Conservation (phyloP, 1,140 invertebrate species). For the Sycophila sp. region DNA sequence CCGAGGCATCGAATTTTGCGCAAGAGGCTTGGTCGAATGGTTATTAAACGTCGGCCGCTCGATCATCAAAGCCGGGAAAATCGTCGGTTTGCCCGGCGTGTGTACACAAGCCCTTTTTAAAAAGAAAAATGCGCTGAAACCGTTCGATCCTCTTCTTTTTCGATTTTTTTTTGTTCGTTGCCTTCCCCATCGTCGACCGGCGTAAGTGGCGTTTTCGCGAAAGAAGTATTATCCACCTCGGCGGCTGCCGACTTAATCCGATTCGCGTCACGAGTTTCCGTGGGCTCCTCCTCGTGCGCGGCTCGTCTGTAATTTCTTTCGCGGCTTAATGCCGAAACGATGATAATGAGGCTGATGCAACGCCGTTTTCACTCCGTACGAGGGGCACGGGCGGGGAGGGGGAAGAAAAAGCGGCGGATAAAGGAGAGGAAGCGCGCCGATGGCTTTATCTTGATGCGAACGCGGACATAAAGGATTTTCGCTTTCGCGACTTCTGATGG, state of each 20-base stretch:
- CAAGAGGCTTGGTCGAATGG: no score
- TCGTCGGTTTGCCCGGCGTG: no score
- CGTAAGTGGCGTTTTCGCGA: not conserved
- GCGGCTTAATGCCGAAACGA: conserved; percentile 27
- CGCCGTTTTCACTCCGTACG: conserved; percentile 20
- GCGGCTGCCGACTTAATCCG: conserved; percentile 19
- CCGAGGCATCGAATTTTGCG: no score
- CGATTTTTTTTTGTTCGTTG: no score
- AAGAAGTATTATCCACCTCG: not conserved
- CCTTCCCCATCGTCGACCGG: no score
- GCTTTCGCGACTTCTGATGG: not conserved
- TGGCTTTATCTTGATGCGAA: conserved; percentile 2
- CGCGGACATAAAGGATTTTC: not conserved
- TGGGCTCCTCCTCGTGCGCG: conserved; percentile 14
- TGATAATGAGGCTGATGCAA: conserved; percentile 30
- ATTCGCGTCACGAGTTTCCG: conserved; percentile 31
- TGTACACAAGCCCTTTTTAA: no score
- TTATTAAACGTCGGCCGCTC: no score
- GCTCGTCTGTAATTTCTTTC: conserved; percentile 4
- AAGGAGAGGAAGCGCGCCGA: not conserved
- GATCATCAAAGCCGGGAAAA: no score
- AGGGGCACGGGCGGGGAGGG: not conserved
- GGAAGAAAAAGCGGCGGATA: not conserved
- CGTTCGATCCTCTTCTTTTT: no score
- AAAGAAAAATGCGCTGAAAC: no score